A percentile compares a stretch with the other conserved stretches of the same genome.
Evolutionary conservation across 2,113 vertebrate species (phyloP).

Genomic region (Colistium nudipinnis): DNA sequence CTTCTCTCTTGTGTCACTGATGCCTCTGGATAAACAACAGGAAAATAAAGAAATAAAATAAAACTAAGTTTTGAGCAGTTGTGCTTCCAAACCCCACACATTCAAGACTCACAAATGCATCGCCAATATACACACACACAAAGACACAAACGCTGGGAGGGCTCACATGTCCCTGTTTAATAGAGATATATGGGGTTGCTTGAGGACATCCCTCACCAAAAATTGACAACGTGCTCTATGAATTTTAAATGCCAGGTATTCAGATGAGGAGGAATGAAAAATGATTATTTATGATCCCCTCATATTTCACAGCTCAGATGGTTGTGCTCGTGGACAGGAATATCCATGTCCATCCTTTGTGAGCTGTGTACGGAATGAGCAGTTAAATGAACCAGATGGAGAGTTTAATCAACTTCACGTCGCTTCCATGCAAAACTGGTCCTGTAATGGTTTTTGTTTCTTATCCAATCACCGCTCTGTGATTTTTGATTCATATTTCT

Average conservation of each 20-base stretch:
- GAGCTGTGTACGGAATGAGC: constrained; percentile 37
- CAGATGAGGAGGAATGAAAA: constrained; percentile 57
- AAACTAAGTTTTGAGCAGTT: constrained; percentile 1
- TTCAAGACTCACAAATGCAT: not conserved
- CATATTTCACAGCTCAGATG: constrained; percentile 42
- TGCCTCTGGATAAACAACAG: not conserved
- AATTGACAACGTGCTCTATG: constrained; percentile 57
- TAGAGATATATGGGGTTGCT: constrained; percentile 69
- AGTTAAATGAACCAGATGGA: constrained; percentile 9
- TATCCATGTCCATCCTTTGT: constrained; percentile 18
- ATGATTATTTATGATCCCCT: constrained; percentile 36
- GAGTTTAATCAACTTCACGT: constrained; percentile 39
- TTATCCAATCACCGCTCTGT: not conserved
- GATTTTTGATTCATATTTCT: constrained; percentile 24
- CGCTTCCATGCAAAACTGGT: constrained; percentile 30
- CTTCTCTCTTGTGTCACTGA: not conserved
- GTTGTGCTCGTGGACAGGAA: constrained; percentile 2
- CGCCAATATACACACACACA: constrained; percentile 6
- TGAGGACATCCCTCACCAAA: constrained; percentile 61
- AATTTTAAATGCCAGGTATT: constrained; percentile 68
- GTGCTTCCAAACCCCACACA: constrained; percentile 8
- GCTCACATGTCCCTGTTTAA: constrained; percentile 61
- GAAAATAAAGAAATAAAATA: constrained; percentile 7
- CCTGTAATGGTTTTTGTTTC: constrained; percentile 2
- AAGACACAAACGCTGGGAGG: constrained; percentile 10